These are phyloP conservation scores for Leucania comma DNA, from an alignment of 2,888 invertebrate species.

Conservation along the genomic window DNA sequence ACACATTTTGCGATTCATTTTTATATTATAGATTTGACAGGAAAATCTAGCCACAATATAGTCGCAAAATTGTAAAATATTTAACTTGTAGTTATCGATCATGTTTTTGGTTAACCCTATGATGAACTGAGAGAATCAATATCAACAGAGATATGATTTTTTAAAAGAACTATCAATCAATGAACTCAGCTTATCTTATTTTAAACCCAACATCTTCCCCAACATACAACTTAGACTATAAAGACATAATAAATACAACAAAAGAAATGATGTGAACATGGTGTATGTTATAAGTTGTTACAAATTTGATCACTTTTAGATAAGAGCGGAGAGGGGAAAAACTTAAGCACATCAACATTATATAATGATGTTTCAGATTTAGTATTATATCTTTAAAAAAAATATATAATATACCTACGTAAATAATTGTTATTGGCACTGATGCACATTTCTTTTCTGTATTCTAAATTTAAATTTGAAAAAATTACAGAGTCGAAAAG, in stretches of 20 bases:
- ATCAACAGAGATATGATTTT: background rate
- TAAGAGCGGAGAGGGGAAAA: background rate
- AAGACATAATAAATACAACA: background rate
- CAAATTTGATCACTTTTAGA: background rate
- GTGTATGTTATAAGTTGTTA: background rate
- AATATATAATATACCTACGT: no score
- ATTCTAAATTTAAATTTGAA: no score
- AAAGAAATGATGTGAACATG: constrained; percentile 1
- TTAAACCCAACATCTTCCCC: no score
- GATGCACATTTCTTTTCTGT: no score
- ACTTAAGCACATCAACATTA: background rate
- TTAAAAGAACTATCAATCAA: constrained; percentile 1
- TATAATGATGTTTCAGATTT: no score
- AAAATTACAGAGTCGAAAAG: no score
- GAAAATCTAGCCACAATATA: constrained; percentile 8
- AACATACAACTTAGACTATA: constrained; percentile 7
- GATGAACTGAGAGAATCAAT: constrained; percentile 7
- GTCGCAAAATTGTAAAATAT: background rate
- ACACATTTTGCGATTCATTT: no score
- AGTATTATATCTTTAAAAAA: no score
- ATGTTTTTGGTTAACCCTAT: background rate
- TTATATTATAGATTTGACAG: no score
- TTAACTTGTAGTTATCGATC: constrained; percentile 10
- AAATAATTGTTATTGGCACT: no score
- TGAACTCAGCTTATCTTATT: constrained; percentile 1